Base-by-base conservation (phyloP, 2,888 invertebrate genomes). In the Parelbella ahira region DNA sequence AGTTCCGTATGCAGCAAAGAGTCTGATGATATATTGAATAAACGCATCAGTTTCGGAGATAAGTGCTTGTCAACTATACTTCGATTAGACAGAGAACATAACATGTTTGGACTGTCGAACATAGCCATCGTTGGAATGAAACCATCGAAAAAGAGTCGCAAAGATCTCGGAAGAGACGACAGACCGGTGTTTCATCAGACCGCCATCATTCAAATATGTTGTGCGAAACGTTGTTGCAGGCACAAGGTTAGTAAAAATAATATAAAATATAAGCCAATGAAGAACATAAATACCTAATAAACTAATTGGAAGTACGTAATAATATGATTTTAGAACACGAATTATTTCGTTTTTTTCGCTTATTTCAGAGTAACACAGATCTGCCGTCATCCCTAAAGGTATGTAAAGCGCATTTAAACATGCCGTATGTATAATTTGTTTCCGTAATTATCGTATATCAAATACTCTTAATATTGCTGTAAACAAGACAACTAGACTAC, bases 171-270 rank as follows among this genome's bases (percentile, higher is more conserved):
- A n/a, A n/a, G n/a, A n/a, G 70, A 73, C 7, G 65, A 71, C 1
- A 72, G 56, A 25, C 63, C 86, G 1, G 77, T 68, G 6, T 87
- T 87, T 32, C 83, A 68, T 28, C 86, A 87, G 50, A 82, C 76
- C 8, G 70, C 83, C n/a, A 84, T 87, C 6, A 74, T 87, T 2
- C 81, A 84, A 56, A 50, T 81, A 33, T 84, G 84, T 49, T 79
- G 77, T 45, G 53, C 53, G 1, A 58, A 43, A n/a, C 41, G 45
- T 4, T 77, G 80, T 47, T 82, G 83, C 48, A 68, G 48, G 45
- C 49, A 76, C 36, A 72, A 53, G 68, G 84, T 81, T 27, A 34
- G 58, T 39, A 19, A 20, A 20, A 2, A 6, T 20, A 19, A 6
- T 32, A 20, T 10, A n/a, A 1, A n/a, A 1, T 5, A 3, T 19